phyloP scores from a whole-genome alignment of 2,888 invertebrate genomes.

The Hypena proboscidalis region DNA sequence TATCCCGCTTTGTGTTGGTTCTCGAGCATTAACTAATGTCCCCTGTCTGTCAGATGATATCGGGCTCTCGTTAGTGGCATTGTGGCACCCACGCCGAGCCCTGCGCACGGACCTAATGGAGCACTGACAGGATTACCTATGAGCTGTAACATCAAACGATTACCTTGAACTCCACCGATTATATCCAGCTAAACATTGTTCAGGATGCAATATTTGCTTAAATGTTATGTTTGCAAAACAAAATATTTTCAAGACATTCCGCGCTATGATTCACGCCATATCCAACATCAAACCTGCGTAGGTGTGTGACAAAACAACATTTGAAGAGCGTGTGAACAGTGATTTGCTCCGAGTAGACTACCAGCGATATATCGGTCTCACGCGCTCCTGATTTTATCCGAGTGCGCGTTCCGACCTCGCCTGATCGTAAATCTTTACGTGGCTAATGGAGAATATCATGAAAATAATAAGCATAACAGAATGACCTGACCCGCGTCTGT shows the following conservation, averaged over 20 bases:
- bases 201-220: constrained; percentile 19
- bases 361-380: constrained; percentile 68
- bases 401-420: constrained; percentile 53
- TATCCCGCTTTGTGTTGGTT: constrained; percentile 60
- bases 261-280: constrained; percentile 53
- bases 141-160: constrained; percentile 59
- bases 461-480: constrained; percentile 30
- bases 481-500: constrained; percentile 5
- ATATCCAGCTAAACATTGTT: constrained; percentile 47
- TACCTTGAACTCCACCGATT: constrained; percentile 53
- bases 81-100: constrained; percentile 72
- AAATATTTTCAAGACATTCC: constrained; percentile 38
- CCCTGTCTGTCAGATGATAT: constrained; percentile 76
- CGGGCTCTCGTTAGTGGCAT: constrained; percentile 76
- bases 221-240: constrained; percentile 22
- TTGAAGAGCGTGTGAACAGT: constrained; percentile 70
- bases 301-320: constrained; percentile 64
- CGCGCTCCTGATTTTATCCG: constrained; percentile 72
- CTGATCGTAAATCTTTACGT: constrained; percentile 67
- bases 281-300: constrained; percentile 56
- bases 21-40: constrained; percentile 71
- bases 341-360: constrained; percentile 48
- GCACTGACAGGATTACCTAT: constrained; percentile 69
- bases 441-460: constrained; percentile 53
- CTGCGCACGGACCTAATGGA: constrained; percentile 61